Conservation (phyloP, 35 echinoderm and acorn worm genomes). For the Heliocidaris tuberculata region DNA sequence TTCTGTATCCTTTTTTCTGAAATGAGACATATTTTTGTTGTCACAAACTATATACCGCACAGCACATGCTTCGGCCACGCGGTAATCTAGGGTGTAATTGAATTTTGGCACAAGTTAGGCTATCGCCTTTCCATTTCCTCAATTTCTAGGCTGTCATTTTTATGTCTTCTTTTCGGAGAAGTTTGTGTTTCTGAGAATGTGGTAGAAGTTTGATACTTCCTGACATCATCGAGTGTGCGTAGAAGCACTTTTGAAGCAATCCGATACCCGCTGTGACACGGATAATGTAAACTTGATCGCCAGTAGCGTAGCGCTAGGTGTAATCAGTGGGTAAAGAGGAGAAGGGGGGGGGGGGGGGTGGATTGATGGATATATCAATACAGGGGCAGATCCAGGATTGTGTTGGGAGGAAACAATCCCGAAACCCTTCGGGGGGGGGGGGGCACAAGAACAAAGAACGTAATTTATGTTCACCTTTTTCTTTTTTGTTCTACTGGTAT, state of each 20-base stretch:
- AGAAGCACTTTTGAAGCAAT: conserved; percentile 3
- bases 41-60: background rate
- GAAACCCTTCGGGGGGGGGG: background rate
- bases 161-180: background rate
- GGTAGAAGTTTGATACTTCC: conserved; percentile 5
- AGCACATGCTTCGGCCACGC: background rate
- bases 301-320: background rate
- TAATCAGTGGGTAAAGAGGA: background rate
- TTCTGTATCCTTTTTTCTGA: background rate
- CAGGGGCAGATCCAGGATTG: too few relatives aligned
- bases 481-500: too few relatives aligned
- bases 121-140: background rate
- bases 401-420: too few relatives aligned
- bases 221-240: conserved; percentile 19
- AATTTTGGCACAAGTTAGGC: background rate
- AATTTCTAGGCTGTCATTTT: background rate
- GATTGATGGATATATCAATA: too few relatives aligned
- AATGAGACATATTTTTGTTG: background rate
- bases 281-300: background rate
- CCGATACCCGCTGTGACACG: background rate
- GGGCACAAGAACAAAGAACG: too few relatives aligned
- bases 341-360: background rate
- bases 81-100: background rate
- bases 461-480: too few relatives aligned
- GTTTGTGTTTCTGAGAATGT: background rate